Percentiles rank a stretch among this genome's conserved stretches.
These are phyloP conservation scores for Lasioglossum figueresi DNA, from an alignment of 2,888 invertebrate genomes.

Conservation along the genomic window DNA sequence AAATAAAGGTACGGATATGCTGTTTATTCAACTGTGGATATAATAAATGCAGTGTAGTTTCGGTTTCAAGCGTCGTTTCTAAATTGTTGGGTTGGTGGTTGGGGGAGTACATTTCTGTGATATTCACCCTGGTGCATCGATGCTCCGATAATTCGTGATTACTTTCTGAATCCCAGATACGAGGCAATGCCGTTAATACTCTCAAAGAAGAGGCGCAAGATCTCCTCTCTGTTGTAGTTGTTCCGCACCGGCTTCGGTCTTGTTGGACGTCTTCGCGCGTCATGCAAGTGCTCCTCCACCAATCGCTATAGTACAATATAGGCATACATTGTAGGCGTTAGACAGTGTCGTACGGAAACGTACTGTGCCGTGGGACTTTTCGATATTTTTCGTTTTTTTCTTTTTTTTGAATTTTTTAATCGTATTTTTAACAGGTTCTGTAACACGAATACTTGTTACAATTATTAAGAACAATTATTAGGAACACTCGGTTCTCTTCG, in stretches of 20 bases:
- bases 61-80: not conserved
- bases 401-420: not conserved
- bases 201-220: conserved; percentile 73
- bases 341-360: conserved; percentile 57
- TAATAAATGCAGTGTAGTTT: not conserved
- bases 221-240: conserved; percentile 65
- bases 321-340: conserved; percentile 31
- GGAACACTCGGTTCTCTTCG: too few relatives aligned
- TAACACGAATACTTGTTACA: too few relatives aligned
- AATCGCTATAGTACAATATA: conserved; percentile 72
- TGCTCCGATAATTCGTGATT: conserved; percentile 60
- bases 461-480: too few relatives aligned
- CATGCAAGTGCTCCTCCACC: conserved; percentile 71
- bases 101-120: not conserved
- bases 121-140: conserved; percentile 41
- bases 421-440: too few relatives aligned
- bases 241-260: conserved; percentile 64
- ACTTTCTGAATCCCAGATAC: conserved; percentile 74
- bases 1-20: not conserved
- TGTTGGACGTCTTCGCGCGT: conserved; percentile 53
- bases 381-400: too few relatives aligned
- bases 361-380: conserved; percentile 38
- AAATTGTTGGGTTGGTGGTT: not conserved
- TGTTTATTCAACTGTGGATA: conserved; percentile 21
- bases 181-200: conserved; percentile 74